Evolutionary conservation across 2,113 vertebrate genomes (phyloP).

Genomic region (Suricata suricatta): DNA sequence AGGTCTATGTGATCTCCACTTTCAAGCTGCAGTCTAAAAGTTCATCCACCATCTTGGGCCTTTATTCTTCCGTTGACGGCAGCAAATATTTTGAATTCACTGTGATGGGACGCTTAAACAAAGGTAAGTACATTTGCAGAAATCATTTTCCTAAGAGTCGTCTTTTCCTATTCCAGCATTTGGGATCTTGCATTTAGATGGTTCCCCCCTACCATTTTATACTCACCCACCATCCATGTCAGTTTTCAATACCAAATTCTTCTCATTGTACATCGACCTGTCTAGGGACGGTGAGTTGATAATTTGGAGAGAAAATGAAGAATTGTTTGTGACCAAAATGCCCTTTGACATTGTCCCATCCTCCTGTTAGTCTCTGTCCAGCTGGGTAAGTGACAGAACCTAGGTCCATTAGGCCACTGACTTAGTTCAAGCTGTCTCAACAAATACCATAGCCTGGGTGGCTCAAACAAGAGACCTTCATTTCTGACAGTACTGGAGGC

Average conservation of each 20-base stretch:
- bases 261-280: neutral
- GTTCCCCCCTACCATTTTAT: neutral
- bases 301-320: neutral
- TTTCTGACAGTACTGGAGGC: neutral
- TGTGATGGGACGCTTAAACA: conserved; percentile 93
- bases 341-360: neutral
- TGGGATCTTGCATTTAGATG: neutral
- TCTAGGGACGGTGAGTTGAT: neutral
- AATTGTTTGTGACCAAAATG: neutral
- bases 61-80: conserved; percentile 92
- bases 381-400: neutral
- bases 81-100: conserved; percentile 95
- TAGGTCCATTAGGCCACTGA: neutral
- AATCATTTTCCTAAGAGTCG: neutral
- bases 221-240: neutral
- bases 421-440: neutral
- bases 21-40: conserved; percentile 92
- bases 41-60: conserved; percentile 90
- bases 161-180: neutral
- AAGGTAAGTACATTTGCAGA: conserved; percentile 86
- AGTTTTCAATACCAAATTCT: neutral
- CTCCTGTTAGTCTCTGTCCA: neutral
- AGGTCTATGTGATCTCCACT: conserved; percentile 91
- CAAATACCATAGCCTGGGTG: neutral
- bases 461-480: neutral